These are phyloP conservation scores for Formicarius rufipectus DNA, from an alignment of 2,113 vertebrate genomes.

Conservation along the genomic window DNA sequence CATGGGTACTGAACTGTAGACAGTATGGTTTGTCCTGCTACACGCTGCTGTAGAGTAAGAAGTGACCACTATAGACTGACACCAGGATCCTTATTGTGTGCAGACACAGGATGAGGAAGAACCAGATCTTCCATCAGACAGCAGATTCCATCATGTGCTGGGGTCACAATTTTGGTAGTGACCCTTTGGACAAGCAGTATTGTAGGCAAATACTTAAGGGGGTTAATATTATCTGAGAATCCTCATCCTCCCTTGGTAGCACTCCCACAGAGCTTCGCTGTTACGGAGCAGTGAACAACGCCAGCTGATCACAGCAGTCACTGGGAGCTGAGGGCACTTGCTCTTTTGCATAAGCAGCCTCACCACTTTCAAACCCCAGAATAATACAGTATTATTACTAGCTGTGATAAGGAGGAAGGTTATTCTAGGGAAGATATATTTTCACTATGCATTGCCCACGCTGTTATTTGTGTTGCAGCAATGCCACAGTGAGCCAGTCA, in stretches of 20 bases:
- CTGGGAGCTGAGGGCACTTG: background rate
- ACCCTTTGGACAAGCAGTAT: background rate
- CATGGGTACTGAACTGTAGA: background rate
- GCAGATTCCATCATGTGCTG: rapidly evolving
- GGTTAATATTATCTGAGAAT: background rate
- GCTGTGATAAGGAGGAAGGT: background rate
- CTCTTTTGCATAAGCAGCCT: background rate
- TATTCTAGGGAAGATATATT: background rate
- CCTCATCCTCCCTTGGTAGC: background rate
- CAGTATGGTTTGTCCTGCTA: background rate
- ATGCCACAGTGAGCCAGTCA: background rate
- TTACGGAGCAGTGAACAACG: background rate
- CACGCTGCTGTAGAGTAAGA: background rate
- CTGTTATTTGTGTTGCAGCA: background rate
- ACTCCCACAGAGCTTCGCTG: background rate
- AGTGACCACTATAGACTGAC: background rate
- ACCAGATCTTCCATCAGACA: background rate
- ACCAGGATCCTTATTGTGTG: background rate
- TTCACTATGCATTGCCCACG: rapidly evolving
- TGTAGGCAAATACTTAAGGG: background rate
- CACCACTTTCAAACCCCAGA: background rate
- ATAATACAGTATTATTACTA: background rate
- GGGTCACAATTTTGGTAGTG: background rate
- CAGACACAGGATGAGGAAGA: background rate
- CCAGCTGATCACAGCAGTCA: background rate